Conservation (phyloP, 2,113 vertebrate genomes). For the Etia nguti region DNA sequence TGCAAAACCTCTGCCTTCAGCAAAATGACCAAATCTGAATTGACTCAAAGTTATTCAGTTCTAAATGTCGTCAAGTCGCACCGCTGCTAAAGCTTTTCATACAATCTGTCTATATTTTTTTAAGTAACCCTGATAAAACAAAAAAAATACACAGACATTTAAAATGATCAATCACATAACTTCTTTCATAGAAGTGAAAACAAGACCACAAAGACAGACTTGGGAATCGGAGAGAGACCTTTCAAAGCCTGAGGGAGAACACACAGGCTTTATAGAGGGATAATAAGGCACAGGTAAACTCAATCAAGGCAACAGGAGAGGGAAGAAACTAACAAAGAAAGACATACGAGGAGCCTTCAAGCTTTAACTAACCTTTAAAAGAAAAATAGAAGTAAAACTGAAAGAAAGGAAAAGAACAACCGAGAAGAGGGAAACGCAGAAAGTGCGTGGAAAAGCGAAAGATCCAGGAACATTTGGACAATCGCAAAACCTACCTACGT, state of each 20-base stretch:
- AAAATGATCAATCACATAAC: neutral
- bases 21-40: neutral
- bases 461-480: neutral
- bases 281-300: neutral
- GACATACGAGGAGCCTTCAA: neutral
- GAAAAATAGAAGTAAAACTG: neutral
- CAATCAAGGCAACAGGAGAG: neutral
- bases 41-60: fast-evolving
- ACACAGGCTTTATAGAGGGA: neutral
- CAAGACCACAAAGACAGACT: neutral
- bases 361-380: neutral
- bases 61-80: neutral
- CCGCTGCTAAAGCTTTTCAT: neutral
- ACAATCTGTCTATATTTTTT: neutral
- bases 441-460: too few species aligned
- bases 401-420: neutral
- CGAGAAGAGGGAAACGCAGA: neutral
- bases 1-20: neutral
- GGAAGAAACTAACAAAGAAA: neutral
- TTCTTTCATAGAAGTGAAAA: neutral
- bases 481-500: neutral
- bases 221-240: neutral
- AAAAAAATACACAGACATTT: fast-evolving
- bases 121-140: neutral
- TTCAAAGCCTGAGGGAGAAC: neutral